Conservation (phyloP, 1,140 invertebrate genomes). For the Aphidius gifuensis region DNA sequence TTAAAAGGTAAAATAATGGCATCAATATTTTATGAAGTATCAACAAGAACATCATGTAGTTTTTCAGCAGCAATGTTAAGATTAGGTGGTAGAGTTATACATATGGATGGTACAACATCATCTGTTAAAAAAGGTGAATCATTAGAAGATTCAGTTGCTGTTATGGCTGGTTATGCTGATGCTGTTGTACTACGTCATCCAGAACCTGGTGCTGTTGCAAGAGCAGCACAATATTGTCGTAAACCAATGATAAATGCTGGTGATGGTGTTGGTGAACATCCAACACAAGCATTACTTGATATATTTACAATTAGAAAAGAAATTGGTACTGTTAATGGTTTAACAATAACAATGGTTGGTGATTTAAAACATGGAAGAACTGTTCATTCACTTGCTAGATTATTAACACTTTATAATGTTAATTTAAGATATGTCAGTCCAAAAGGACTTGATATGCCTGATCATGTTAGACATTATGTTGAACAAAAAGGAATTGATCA, state of each 20-base stretch:
- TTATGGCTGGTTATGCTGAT: conserved; percentile 87
- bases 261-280: conserved; percentile 97
- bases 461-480: conserved; percentile 78
- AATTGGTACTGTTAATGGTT: conserved; percentile 95
- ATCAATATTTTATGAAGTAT: conserved; percentile 96
- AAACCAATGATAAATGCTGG: conserved; percentile 97
- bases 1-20: conserved; percentile 91
- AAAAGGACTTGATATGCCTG: conserved; percentile 83
- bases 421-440: conserved; percentile 89
- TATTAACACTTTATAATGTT: conserved; percentile 88
- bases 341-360: conserved; percentile 91
- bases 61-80: conserved; percentile 95
- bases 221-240: conserved; percentile 73
- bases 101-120: conserved; percentile 84
- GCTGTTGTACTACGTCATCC: conserved; percentile 93
- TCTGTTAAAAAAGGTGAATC: conserved; percentile 97
- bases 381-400: conserved; percentile 92
- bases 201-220: conserved; percentile 80
- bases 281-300: conserved; percentile 95
- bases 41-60: conserved; percentile 92
- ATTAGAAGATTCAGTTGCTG: conserved; percentile 82
- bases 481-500: conserved; percentile 74
- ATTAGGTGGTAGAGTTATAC: conserved; percentile 87
- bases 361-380: conserved; percentile 97
- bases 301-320: conserved; percentile 98